A percentile compares a stretch with the other conserved stretches of the same genome.
These are phyloP conservation scores for Anthoscopus minutus DNA, from an alignment of 2,113 vertebrate species.

Conservation along the genomic window DNA sequence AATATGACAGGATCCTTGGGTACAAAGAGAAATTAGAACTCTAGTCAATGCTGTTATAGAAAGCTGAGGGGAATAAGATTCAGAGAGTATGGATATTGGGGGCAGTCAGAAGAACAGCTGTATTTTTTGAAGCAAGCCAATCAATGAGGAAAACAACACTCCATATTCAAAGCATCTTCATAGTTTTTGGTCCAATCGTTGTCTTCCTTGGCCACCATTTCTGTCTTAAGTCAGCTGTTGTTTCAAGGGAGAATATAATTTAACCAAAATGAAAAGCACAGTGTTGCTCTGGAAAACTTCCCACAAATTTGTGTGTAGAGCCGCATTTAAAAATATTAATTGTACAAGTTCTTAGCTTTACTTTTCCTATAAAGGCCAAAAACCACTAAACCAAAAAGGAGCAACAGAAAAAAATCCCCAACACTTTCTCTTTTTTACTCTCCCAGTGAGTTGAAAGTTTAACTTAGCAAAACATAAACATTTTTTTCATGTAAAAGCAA, in stretches of 20 bases:
- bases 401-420: accelerated
- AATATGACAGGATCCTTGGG: neutral
- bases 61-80: neutral
- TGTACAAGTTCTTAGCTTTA: neutral
- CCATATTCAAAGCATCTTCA: neutral
- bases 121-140: neutral
- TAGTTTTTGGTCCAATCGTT: neutral
- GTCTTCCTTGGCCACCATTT: neutral
- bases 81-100: neutral
- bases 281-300: neutral
- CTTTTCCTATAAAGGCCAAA: neutral
- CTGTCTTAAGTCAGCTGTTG: neutral
- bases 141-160: neutral
- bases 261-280: neutral
- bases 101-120: neutral
- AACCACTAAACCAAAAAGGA: neutral
- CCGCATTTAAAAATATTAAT: neutral
- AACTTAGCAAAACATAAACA: neutral
- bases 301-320: neutral
- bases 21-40: neutral
- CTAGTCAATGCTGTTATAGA: neutral
- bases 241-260: neutral
- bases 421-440: neutral
- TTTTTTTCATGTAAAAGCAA: neutral
- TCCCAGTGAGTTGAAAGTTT: neutral